A percentile compares a stretch with the other conserved stretches of the same genome.
These are phyloP conservation scores for Benitochromis conjunctus DNA, from an alignment of 2,113 vertebrate species.

Conservation along the genomic window DNA sequence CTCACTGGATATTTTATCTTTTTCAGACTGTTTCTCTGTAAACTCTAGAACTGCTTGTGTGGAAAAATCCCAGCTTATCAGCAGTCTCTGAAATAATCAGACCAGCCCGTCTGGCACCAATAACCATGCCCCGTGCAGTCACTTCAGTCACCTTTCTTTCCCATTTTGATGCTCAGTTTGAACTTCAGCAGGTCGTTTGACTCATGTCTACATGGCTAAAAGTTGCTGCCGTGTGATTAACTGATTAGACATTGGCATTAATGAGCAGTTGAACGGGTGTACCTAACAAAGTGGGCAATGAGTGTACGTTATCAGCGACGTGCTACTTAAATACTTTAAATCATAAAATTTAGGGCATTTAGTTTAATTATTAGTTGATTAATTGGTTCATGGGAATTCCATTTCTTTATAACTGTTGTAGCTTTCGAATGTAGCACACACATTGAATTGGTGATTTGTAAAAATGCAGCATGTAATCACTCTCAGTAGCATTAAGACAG, in stretches of 20 bases:
- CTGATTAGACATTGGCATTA: neutral
- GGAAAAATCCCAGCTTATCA: neutral
- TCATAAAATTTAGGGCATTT: neutral
- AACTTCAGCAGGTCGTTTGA: neutral
- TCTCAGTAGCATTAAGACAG: neutral
- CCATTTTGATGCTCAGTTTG: neutral
- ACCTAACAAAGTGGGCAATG: neutral
- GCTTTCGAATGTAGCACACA: neutral
- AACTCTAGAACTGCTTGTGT: neutral
- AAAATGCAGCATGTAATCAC: neutral
- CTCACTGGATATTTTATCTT: neutral
- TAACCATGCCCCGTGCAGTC: fast-evolving
- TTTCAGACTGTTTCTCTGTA: neutral
- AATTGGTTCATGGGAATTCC: neutral
- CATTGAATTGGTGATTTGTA: neutral
- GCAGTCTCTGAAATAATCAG: neutral
- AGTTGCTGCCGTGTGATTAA: neutral
- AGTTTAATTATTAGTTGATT: neutral
- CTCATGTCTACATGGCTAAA: neutral
- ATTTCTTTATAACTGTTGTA: fast-evolving
- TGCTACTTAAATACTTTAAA: neutral
- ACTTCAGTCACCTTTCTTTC: neutral
- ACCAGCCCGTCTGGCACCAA: neutral
- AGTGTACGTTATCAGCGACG: no score
- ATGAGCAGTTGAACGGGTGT: neutral